Conservation (phyloP, 1,140 invertebrate species). For the Akabosia matsudoensis region DNA sequence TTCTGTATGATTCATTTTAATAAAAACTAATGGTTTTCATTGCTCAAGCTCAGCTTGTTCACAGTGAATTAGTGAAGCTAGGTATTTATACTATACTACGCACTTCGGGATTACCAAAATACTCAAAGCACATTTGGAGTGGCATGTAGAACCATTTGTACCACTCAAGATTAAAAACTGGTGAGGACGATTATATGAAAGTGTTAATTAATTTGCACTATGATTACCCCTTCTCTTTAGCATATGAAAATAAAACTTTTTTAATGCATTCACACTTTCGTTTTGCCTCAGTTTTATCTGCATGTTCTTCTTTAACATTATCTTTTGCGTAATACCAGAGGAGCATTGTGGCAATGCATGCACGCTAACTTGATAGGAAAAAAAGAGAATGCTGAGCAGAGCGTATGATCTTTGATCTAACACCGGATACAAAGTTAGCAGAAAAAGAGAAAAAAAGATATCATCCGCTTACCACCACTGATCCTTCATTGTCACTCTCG, state of each 20-base stretch:
- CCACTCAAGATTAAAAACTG: not conserved
- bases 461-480: constrained; percentile 60
- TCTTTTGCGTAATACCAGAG: too few relatives aligned
- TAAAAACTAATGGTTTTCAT: not conserved
- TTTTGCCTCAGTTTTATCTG: too few relatives aligned
- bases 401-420: too few relatives aligned
- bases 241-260: not conserved
- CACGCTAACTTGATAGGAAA: not conserved
- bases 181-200: not conserved
- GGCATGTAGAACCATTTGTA: not conserved
- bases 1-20: constrained; percentile 13
- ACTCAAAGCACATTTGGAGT: too few relatives aligned
- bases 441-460: not conserved
- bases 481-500: constrained; percentile 67
- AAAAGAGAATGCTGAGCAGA: too few relatives aligned
- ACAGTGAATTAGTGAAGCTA: too few relatives aligned
- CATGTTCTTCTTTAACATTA: too few relatives aligned
- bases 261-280: too few relatives aligned
- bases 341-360: too few relatives aligned
- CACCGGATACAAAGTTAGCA: too few relatives aligned
- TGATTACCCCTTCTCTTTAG: not conserved
- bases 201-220: constrained; percentile 12
- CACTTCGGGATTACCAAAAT: too few relatives aligned
- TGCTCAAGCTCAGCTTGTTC: not conserved
- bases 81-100: too few relatives aligned